phyloP scores from a whole-genome alignment of 1,140 invertebrate species.

The Dinothrombium tinctorium region DNA sequence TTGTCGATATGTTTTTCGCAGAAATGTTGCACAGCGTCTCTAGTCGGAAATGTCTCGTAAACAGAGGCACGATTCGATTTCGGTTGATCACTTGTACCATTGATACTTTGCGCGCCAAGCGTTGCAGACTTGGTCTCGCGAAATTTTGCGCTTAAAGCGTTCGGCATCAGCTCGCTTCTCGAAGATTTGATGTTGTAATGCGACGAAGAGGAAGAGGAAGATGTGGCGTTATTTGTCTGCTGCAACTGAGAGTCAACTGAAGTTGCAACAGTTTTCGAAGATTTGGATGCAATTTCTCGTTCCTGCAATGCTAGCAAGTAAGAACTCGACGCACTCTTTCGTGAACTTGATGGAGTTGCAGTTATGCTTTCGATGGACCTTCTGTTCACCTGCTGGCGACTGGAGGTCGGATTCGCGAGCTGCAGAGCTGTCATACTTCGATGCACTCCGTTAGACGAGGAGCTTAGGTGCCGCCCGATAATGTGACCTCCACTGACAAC shows the following conservation, averaged over 20 bases:
- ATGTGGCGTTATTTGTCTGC: background rate
- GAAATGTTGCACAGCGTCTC: slow-evolving; percentile 74
- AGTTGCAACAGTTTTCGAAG: slow-evolving; percentile 8
- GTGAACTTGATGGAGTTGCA: slow-evolving; percentile 4
- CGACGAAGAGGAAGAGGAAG: slow-evolving; percentile 5
- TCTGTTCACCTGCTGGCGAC: slow-evolving; percentile 6
- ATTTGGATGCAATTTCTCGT: slow-evolving; percentile 1
- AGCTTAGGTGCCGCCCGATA: background rate
- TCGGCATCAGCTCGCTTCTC: slow-evolving; percentile 3
- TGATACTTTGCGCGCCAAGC: too few relatives aligned
- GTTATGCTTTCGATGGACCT: slow-evolving; percentile 5
- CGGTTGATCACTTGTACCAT: background rate
- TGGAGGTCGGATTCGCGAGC: background rate
- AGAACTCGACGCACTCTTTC: slow-evolving; percentile 10
- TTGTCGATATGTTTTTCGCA: slow-evolving; percentile 78
- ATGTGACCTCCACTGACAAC: background rate
- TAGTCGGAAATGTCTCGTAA: slow-evolving; percentile 36
- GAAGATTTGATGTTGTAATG: slow-evolving; percentile 10
- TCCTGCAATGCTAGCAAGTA: slow-evolving; percentile 9
- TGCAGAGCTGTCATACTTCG: slow-evolving; percentile 7
- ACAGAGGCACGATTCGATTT: slow-evolving; percentile 1
- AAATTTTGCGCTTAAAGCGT: background rate
- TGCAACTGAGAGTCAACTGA: slow-evolving; percentile 9
- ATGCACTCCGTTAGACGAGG: slow-evolving; percentile 7
- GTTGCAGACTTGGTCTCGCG: background rate